phyloP scores from a whole-genome alignment of 2,113 vertebrate species.

The Phaethon lepturus region DNA sequence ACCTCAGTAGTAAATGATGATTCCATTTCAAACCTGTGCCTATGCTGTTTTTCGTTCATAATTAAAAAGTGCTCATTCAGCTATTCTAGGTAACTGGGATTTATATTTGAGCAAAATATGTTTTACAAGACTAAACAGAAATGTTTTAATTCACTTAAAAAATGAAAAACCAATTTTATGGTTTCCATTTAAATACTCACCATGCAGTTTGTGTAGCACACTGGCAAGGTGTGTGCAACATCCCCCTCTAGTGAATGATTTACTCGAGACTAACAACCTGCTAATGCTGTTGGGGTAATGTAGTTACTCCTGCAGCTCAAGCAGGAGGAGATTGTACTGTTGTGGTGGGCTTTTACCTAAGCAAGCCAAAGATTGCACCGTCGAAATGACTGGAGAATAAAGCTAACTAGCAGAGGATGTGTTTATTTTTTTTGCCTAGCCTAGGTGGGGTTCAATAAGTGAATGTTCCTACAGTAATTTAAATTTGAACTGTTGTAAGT shows the following conservation, averaged over 20 bases:
- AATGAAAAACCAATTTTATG: not conserved
- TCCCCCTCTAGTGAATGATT: not conserved
- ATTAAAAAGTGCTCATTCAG: constrained; percentile 59
- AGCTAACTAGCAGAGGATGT: not conserved
- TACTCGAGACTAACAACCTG: not conserved
- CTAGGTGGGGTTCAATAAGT: not conserved
- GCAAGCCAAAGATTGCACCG: not conserved
- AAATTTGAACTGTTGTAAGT: not conserved
- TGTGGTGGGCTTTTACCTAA: not conserved
- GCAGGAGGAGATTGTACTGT: not conserved
- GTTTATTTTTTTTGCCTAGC: not conserved
- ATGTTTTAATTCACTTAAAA: constrained; percentile 23
- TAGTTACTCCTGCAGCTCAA: not conserved
- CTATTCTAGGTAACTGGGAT: not conserved
- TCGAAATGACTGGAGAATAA: not conserved
- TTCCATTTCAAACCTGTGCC: constrained; percentile 32
- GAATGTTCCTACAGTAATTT: not conserved
- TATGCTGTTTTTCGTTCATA: not conserved
- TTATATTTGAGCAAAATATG: not conserved
- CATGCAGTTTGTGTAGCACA: not conserved
- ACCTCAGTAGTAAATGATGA: constrained; percentile 33
- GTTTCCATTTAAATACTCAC: not conserved
- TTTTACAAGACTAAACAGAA: constrained; percentile 26
- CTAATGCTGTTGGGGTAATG: not conserved
- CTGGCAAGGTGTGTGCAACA: not conserved